Evolutionary conservation across 2,888 invertebrate species (phyloP), one percentile per base, ranked within the genome.

Genomic region (Hipparchia sbordonii): DNA sequence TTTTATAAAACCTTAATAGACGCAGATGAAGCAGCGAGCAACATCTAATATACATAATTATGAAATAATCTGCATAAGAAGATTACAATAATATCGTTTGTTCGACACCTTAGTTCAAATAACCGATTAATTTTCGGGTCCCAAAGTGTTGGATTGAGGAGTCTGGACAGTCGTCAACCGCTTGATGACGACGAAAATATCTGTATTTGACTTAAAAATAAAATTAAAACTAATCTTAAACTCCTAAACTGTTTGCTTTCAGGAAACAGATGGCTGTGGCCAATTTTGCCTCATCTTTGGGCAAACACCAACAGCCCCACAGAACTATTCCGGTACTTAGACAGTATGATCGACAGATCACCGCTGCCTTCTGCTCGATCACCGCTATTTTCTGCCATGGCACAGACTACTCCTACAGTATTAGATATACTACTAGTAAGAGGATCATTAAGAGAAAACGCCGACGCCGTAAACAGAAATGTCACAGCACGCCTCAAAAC

Each of bases 331-430:
- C 79, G 80, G 77, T 94, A 83, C 87, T 85, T 94, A 80, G 94
- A 94, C 81, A 80, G 81, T 10, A 88, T 88, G 46, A 90, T 94
- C 77, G 79, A 85, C 74, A 84, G 85, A 69, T 91, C 94, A 63
- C 92, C 91, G 39, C 89, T 82, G 63, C 85, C 89, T 0, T 79
- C 88, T 71, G 88, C 90, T 23, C 89, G 92, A 2, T 92, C 93
- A 9, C 95, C 95, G 0, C 83, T 95, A 79, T 94, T 94, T 87
- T 95, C 96, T 0, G 95, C 96, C 8, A 97, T 97, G 97, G 96
- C 96, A 0, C 96, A 97, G 87, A 91, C 96, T 65, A 97, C 97
- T 0, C 96, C 96, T 0, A 95, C 94, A 59, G 92, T 95, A 0
- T 86, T 95, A 52, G 96, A 96, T 79, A 94, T 96, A 33, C 85